Conservation (phyloP, 1,140 invertebrate genomes). For the Diabrotica virgifera region DNA sequence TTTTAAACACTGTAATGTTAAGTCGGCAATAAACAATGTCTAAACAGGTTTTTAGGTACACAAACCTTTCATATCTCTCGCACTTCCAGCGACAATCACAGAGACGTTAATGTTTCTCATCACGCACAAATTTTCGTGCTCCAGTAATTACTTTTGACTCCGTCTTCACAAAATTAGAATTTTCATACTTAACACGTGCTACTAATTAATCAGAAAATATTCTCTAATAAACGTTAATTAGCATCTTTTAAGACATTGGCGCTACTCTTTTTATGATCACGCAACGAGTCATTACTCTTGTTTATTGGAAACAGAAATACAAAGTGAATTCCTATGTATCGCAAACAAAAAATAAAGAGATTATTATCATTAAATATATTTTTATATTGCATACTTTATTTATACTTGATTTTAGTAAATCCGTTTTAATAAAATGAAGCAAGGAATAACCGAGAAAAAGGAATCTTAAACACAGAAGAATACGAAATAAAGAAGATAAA, state of each 20-base stretch:
- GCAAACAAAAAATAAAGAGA: too few species aligned
- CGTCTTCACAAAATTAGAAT: not conserved
- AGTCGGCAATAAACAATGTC: not conserved
- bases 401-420: too few species aligned
- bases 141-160: not conserved
- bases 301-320: not conserved
- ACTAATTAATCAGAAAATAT: constrained; percentile 1
- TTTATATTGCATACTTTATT: too few species aligned
- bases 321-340: not conserved
- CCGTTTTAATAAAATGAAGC: too few species aligned
- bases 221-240: not conserved
- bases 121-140: not conserved
- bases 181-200: not conserved
- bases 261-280: not conserved
- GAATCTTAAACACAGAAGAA: too few species aligned
- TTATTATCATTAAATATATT: too few species aligned
- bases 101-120: constrained; percentile 1
- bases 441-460: too few species aligned
- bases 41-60: not conserved
- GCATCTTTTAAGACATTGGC: not conserved
- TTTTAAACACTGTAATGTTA: constrained; percentile 1
- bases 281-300: not conserved
- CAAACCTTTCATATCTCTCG: not conserved
- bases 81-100: not conserved
- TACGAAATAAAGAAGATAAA: too few species aligned